A percentile compares a stretch with the other conserved stretches of the same genome.
These are phyloP conservation scores for Xestia ashworthii DNA, from an alignment of 2,888 invertebrate species.

Conservation along the genomic window DNA sequence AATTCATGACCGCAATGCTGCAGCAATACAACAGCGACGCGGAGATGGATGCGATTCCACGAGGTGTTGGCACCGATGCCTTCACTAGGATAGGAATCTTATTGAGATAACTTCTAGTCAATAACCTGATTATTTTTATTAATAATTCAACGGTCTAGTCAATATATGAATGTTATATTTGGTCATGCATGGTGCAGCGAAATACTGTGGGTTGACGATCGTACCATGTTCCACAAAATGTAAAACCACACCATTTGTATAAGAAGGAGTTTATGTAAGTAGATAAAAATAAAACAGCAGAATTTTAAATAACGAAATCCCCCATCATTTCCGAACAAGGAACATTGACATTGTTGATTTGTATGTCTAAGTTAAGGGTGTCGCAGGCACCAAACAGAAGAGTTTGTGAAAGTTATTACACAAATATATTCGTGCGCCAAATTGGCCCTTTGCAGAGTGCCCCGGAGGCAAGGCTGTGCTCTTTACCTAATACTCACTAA, in stretches of 20 bases:
- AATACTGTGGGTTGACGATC: conserved; percentile 21
- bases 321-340: conserved; percentile 24
- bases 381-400: conserved; percentile 8
- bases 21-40: conserved; percentile 22
- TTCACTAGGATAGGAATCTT: conserved; percentile 39
- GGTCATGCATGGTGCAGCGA: conserved; percentile 35
- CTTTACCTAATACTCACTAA: conserved; percentile 18
- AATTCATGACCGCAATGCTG: conserved; percentile 11
- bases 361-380: conserved; percentile 44
- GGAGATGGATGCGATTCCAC: conserved; percentile 21
- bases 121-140: conserved; percentile 54
- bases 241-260: conserved; percentile 17
- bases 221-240: conserved; percentile 24
- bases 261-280: conserved; percentile 18
- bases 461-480: conserved; percentile 11
- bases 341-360: conserved; percentile 65
- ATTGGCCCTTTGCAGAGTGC: conserved; percentile 17
- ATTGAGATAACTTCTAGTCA: conserved; percentile 52
- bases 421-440: conserved; percentile 21
- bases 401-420: conserved; percentile 16
- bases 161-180: conserved; percentile 43
- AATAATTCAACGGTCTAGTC: conserved; percentile 56
- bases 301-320: conserved; percentile 10
- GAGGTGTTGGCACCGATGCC: conserved; percentile 24
- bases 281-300: conserved; percentile 13